Evolutionary conservation across 1,140 invertebrate species (phyloP), one percentile per base, ranked within the genome.

Genomic region (Aporrectodea caliginosa): DNA sequence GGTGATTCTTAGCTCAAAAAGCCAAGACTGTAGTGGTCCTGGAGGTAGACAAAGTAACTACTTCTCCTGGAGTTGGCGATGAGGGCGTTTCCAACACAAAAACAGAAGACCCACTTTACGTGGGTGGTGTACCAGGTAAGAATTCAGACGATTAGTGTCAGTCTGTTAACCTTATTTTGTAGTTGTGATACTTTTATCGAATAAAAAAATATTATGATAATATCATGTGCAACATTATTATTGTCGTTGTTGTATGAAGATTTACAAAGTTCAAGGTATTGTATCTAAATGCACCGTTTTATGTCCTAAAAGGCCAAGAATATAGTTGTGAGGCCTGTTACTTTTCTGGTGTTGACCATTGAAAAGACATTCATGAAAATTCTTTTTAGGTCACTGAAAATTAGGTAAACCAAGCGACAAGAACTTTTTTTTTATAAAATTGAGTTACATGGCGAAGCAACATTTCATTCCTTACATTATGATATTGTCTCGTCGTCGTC

Each of bases 51-150:
- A 92, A 93, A 68, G 90, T 92, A 78, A 43, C 79, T 1, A 89
- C 91, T 1, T 86, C 92, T 77, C 88, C 92, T 6, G 91, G 91
- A 2, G 90, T 93, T n/a, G 93, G 94, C 22, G 85, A 87, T 43
- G 90, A 90, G 71, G 91, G 90, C 71, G 90, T 91, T 0, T 90
- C 90, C 0, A 91, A 91, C 0, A 93, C 94, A 0, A 92, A 94
- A 80, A 96, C 95, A 0, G 93, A 92, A 34, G 92, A 95, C 83
- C 93, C 94, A 0, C 87, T 99, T 0, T 98, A 93, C 86, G 90
- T 98, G 82, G 97, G 97, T 43, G 95, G 96, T 0, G 92, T 97
- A 87, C 92, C 92, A 27, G 82, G 91, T 87, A 12, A 58, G 22
- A 58, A 58, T 58, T 12, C 43, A 58, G 22, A 12, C 6, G 22